Base-by-base conservation (phyloP, 1,140 invertebrate species). In the Hylyphantes graminicola region DNA sequence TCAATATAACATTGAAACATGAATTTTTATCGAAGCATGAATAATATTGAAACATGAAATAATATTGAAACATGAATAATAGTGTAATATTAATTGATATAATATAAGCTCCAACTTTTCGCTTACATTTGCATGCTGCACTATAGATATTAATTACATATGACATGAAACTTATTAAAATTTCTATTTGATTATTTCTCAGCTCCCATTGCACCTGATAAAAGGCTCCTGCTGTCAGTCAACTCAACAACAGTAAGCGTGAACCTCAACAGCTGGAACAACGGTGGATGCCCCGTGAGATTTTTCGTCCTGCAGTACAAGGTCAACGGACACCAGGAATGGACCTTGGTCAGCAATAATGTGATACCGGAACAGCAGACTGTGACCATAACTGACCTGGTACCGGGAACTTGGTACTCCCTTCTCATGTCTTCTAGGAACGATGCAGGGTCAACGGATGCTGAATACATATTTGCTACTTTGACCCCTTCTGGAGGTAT, bases 381-480 rank as follows among this genome's bases (percentile, higher is more conserved):
- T 13, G 80, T 89, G 59, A 73, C 86, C 7, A 88, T 91, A 0
- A 87, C 88, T 54, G 95, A 96, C 80, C 90, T 98, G 17, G 92
- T 93, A 57, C 94, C 96, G 0, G 95, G 93, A 17, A 95, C 95
- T 0, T 94, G 94, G 88, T 98, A 98, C 89, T 93, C 95, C 35
- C 92, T 96, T 51, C 93, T 93, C 85, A 94, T 98, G 70, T 95
- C 94, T 0, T 96, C 96, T 0, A 93, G 96, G 89, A 98, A 97
- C 89, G 96, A 97, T 89, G 96, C 96, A 0, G 97, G 97, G 0
- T 94, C 94, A 68, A 95, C 95, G 0, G 93, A 94, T 55, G 94
- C 94, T 0, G 91, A 95, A 13, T 97, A 97, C 88, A 95, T 96
- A 85, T 93, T 94, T 88, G 91, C 91, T 59, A 94, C 94, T 13